Conservation (phyloP, 1,140 invertebrate species). For the Listronotus oregonensis region DNA sequence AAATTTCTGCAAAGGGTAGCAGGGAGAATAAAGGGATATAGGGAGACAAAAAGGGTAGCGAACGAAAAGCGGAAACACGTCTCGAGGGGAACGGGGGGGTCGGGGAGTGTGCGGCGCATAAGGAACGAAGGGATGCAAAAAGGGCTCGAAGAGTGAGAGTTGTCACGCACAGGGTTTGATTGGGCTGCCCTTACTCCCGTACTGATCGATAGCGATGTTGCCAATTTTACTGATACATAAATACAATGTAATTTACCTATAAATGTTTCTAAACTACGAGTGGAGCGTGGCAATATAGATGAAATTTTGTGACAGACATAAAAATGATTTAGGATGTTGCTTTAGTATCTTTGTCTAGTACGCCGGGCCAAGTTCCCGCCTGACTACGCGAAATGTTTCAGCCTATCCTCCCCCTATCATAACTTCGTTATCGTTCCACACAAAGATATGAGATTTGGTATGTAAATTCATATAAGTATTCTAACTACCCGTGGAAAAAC, state of each 20-base stretch:
- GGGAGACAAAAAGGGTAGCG: slow-evolving; percentile 35
- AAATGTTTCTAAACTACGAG: no score
- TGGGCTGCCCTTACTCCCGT: slow-evolving; percentile 46
- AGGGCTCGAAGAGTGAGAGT: slow-evolving; percentile 53
- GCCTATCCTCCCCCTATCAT: no score
- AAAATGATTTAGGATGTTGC: no score
- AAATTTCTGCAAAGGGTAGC: slow-evolving; percentile 35
- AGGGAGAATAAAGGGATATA: slow-evolving; percentile 21
- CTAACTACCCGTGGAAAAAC: no score
- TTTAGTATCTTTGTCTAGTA: neutral
- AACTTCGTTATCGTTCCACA: no score
- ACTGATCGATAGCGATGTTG: slow-evolving; percentile 50
- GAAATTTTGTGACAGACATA: no score
- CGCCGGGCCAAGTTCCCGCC: no score
- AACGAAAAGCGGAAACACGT: slow-evolving; percentile 33
- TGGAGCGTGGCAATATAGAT: no score
- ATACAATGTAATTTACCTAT: no score
- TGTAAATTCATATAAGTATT: no score
- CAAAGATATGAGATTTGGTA: no score
- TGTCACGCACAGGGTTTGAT: slow-evolving; percentile 56
- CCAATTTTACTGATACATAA: slow-evolving; percentile 4
- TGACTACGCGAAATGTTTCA: no score
- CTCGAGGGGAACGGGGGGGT: slow-evolving; percentile 13
- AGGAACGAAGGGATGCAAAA: slow-evolving; percentile 44
- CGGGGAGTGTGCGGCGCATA: slow-evolving; percentile 10